These are phyloP conservation scores for Ramazzottius varieornatus DNA, from an alignment of 2,888 invertebrate species.

Conservation along the genomic window DNA sequence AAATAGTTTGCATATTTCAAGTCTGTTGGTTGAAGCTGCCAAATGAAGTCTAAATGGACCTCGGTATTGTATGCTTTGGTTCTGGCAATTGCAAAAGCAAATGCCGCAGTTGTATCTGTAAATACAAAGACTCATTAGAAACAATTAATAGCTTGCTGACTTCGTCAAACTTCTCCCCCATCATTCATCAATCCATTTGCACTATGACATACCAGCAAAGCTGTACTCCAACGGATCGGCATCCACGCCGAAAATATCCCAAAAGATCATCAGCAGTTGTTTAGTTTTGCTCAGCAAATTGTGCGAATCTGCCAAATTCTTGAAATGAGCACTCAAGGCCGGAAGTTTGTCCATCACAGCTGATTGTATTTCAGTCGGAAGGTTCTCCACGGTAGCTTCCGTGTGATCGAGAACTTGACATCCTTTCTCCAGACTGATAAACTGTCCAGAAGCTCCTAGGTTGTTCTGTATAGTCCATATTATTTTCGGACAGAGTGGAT, in stretches of 20 bases:
- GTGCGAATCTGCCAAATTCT: not conserved
- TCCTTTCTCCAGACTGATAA: not conserved
- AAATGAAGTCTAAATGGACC: not conserved
- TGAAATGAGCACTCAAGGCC: not conserved
- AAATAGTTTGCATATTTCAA: not conserved
- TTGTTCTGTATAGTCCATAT: not conserved
- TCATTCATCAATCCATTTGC: too few relatives aligned
- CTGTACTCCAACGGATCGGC: not conserved
- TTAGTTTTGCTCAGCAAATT: not conserved
- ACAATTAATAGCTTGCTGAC: too few relatives aligned
- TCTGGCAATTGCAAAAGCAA: not conserved
- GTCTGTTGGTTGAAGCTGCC: not conserved
- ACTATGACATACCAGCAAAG: not conserved
- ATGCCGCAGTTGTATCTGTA: not conserved
- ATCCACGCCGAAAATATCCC: not conserved
- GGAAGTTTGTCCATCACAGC: not conserved
- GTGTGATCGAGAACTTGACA: not conserved
- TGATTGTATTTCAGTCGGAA: not conserved
- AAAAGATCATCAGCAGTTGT: not conserved
- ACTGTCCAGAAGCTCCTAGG: not conserved
- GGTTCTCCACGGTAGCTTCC: not conserved
- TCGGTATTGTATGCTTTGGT: not conserved
- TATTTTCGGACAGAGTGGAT: not conserved
- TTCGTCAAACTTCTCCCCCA: too few relatives aligned
- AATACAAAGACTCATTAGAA: too few relatives aligned